These are phyloP conservation scores for Orchesellides sinensis DNA, from an alignment of 2,888 invertebrate species.

Conservation along the genomic window DNA sequence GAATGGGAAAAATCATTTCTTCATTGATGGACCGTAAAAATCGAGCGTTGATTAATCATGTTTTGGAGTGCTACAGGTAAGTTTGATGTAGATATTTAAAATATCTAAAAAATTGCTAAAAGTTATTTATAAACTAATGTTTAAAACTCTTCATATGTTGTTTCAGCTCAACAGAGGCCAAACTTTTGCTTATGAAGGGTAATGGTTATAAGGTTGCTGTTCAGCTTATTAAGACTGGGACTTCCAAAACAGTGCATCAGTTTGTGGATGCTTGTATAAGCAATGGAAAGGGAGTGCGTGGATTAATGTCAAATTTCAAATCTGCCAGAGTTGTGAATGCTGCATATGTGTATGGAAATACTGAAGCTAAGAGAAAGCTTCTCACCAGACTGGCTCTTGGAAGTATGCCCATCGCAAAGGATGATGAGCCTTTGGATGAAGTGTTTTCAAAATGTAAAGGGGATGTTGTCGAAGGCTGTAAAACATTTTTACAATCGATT, in stretches of 20 bases:
- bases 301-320: constrained; percentile 28
- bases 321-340: constrained; percentile 19
- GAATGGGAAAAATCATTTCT: constrained; percentile 49
- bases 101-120: not conserved
- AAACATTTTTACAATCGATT: constrained; percentile 31
- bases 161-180: constrained; percentile 7
- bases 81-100: not conserved
- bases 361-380: constrained; percentile 22
- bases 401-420: constrained; percentile 26
- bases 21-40: constrained; percentile 29
- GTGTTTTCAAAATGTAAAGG: constrained; percentile 41
- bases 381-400: constrained; percentile 31
- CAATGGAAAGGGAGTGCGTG: constrained; percentile 40
- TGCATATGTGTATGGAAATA: constrained; percentile 19
- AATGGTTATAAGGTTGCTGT: constrained; percentile 44
- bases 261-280: constrained; percentile 41
- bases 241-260: constrained; percentile 1
- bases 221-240: constrained; percentile 35
- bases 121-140: constrained; percentile 3
- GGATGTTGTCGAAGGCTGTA: constrained; percentile 44
- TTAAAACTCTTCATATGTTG: not conserved
- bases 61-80: constrained; percentile 27
- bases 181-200: constrained; percentile 43
- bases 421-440: not conserved
- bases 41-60: not conserved